Evolutionary conservation across 2,113 vertebrate genomes (phyloP).

Genomic region (Triplophysa siluroides): DNA sequence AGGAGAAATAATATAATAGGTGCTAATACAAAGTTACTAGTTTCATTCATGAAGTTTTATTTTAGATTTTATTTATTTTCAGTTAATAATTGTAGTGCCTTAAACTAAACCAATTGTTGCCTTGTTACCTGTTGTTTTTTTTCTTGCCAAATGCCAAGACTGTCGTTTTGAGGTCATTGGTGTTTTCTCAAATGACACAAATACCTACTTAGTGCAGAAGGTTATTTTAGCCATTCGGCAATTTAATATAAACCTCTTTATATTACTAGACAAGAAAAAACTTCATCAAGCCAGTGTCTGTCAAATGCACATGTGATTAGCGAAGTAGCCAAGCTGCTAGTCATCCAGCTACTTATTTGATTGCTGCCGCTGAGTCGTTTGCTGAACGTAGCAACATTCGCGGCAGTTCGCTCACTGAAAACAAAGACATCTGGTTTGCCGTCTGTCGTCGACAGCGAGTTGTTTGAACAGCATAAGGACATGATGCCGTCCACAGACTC

Average conservation of each 20-base stretch:
- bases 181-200: neutral
- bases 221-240: neutral
- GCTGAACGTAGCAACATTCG: neutral
- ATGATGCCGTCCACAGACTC: conserved; percentile 22
- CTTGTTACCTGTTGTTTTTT: too few species aligned
- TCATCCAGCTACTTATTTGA: conserved; percentile 2
- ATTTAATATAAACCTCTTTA: neutral
- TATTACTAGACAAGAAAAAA: neutral
- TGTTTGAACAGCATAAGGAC: conserved; percentile 30
- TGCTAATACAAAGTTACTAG: too few species aligned
- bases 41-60: too few species aligned
- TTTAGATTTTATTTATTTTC: too few species aligned
- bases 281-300: neutral
- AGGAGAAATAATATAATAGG: too few species aligned
- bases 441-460: conserved; percentile 14
- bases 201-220: neutral
- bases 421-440: conserved; percentile 30
- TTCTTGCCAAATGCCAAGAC: too few species aligned
- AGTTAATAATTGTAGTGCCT: too few species aligned
- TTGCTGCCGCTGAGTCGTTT: neutral
- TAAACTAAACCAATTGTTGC: too few species aligned
- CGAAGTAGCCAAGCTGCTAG: neutral
- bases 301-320: conserved; percentile 16
- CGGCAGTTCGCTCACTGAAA: neutral
- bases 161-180: too few species aligned